Evolutionary conservation across 2,797 vertebrate species (phyloP), one percentile per base, ranked within the genome.

Genomic region (Premnoplex brunnescens): DNA sequence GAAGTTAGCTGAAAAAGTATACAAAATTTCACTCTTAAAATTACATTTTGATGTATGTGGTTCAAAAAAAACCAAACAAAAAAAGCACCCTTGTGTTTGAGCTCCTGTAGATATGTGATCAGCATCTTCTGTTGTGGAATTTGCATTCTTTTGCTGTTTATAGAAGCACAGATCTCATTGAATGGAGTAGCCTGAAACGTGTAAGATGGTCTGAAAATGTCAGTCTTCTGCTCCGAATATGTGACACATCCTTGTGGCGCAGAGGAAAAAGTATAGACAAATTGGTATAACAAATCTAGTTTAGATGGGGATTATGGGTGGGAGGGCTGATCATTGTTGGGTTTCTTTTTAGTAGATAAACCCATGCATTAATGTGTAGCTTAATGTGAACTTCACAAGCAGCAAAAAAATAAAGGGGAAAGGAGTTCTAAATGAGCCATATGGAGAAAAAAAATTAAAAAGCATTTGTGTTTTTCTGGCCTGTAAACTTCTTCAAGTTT

Each of bases 291-390:
- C 12, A 62, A 41, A 15, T 63, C 4, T 41, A 10, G 8, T 64
- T 88, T 48, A 26, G 19, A 8, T 84, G 4, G 9, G 1, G 2
- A 18, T 76, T 78, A 52, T 41, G 30, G 52, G 49, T 3, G 14
- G 3, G 3, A 3, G 0, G 24, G 14, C 8, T 27, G 11, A 7
- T 51, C 12, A 2, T 41, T 67, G 9, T 23, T 54, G 52, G 3
- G 2, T 68, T 71, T 76, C 9, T 34, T 68, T 83, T 81, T 22
- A 37, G 10, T 69, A 78, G 85, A 67, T 74, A 77, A 74, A 36
- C 5, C 10, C 3, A 7, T 39, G 9, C 21, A 46, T 76, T 76
- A 89, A n/a, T 64, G 41, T 44, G 7, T 55, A 54, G n/a, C 14
- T 79, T 85, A 73, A 69, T 76, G 51, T 6, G 32, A 89, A 52